Conservation (phyloP, 2,888 invertebrate species). For the Zonitis immaculata region DNA sequence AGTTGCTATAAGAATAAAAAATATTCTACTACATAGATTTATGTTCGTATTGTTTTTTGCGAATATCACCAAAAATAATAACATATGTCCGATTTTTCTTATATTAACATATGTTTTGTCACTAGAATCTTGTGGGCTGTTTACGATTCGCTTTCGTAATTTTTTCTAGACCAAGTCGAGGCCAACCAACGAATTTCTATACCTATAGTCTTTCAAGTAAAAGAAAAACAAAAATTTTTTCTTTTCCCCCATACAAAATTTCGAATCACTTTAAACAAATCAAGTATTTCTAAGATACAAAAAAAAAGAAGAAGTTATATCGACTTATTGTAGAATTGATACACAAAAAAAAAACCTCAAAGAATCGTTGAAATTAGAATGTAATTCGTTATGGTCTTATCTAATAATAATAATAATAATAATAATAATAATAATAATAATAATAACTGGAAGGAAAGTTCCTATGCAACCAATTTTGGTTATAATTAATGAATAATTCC, state of each 20-base stretch:
- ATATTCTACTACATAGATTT: constrained; percentile 30
- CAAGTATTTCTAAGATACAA: too few relatives aligned
- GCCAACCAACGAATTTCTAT: background rate
- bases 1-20: too few relatives aligned
- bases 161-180: constrained; percentile 5
- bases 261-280: too few relatives aligned
- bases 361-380: background rate
- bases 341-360: too few relatives aligned
- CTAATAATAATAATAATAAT: background rate
- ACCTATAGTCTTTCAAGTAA: too few relatives aligned
- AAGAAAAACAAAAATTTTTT: too few relatives aligned
- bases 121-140: constrained; percentile 21
- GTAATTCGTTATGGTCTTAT: background rate
- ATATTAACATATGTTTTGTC: constrained; percentile 37
- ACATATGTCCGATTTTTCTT: constrained; percentile 30
- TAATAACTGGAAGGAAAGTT: too few relatives aligned
- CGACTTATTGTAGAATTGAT: background rate
- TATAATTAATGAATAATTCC: too few relatives aligned
- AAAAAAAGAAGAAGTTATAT: too few relatives aligned
- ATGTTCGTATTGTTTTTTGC: constrained; percentile 33
- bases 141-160: constrained; percentile 4
- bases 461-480: too few relatives aligned
- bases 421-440: too few relatives aligned
- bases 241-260: too few relatives aligned
- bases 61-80: constrained; percentile 9